A percentile compares a stretch with the other conserved stretches of the same genome.
These are phyloP conservation scores for Metridium senile DNA, from an alignment of 92 coral and sea anemone species.

Conservation along the genomic window DNA sequence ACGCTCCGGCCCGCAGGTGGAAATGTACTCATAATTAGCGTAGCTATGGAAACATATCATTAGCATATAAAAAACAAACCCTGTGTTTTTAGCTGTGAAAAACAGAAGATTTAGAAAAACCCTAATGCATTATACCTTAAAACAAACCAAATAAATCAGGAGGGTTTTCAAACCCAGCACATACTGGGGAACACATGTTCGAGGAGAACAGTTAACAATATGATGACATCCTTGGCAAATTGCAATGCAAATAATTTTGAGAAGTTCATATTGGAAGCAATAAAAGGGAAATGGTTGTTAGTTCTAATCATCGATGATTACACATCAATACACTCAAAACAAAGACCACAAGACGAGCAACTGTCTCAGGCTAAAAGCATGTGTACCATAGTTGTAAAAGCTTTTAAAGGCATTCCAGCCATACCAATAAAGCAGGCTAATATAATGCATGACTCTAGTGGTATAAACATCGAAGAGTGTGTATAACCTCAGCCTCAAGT, in stretches of 20 bases:
- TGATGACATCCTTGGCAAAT: constrained; percentile 29
- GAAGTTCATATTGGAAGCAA: too few species aligned
- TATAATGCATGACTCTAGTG: constrained; percentile 10
- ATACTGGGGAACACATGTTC: too few species aligned
- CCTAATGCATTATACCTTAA: too few species aligned
- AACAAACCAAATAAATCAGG: neutral
- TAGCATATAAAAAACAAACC: too few species aligned
- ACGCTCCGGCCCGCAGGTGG: too few species aligned
- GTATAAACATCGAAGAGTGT: constrained; percentile 9
- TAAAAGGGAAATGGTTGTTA: constrained; percentile 41
- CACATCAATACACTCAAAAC: constrained; percentile 25
- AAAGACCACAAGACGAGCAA: constrained; percentile 29
- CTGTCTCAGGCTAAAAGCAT: constrained; percentile 30
- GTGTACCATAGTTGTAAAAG: constrained; percentile 44
- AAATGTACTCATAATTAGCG: too few species aligned
- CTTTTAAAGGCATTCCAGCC: constrained; percentile 21
- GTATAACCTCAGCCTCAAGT: constrained; percentile 8
- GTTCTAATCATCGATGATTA: constrained; percentile 39
- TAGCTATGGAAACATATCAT: too few species aligned
- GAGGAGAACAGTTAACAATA: constrained; percentile 10
- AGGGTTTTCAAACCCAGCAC: neutral
- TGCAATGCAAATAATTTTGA: too few species aligned
- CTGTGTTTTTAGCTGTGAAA: too few species aligned
- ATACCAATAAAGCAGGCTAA: neutral
- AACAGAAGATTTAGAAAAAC: too few species aligned